phyloP scores from a whole-genome alignment of 1,140 invertebrate species.

The Dendrolimus kikuchii region DNA sequence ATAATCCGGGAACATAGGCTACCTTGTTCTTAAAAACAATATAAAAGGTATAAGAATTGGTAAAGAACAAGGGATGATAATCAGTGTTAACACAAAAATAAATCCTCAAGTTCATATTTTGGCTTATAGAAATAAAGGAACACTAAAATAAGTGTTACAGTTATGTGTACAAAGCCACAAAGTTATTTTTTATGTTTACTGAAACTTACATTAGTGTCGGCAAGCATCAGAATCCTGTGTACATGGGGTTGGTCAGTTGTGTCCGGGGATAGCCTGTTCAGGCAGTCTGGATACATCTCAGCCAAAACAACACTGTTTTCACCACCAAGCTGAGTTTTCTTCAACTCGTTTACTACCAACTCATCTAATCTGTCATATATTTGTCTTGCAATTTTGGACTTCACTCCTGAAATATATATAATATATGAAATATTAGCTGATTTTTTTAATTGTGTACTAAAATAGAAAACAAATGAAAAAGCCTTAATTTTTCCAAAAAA shows the following conservation, averaged over 20 bases:
- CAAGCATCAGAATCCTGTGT: slow-evolving; percentile 56
- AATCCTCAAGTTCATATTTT: too few relatives aligned
- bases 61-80: too few relatives aligned
- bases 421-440: background rate
- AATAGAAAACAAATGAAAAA: too few relatives aligned
- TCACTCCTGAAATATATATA: slow-evolving; percentile 42
- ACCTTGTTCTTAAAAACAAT: too few relatives aligned
- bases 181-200: background rate
- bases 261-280: slow-evolving; percentile 50
- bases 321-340: slow-evolving; percentile 35
- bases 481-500: too few relatives aligned
- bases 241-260: slow-evolving; percentile 54
- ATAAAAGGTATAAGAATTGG: too few relatives aligned
- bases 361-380: slow-evolving; percentile 51
- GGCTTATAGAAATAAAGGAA: too few relatives aligned
- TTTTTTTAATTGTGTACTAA: too few relatives aligned
- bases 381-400: slow-evolving; percentile 33
- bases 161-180: background rate
- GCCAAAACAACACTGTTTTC: slow-evolving; percentile 41
- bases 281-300: slow-evolving; percentile 55
- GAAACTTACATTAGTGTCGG: slow-evolving; percentile 53
- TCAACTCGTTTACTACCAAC: slow-evolving; percentile 34
- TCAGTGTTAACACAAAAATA: too few relatives aligned
- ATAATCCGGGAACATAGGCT: too few relatives aligned
- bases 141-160: background rate